phyloP scores from a whole-genome alignment of 1,140 invertebrate species.

The Cylas formicarius region DNA sequence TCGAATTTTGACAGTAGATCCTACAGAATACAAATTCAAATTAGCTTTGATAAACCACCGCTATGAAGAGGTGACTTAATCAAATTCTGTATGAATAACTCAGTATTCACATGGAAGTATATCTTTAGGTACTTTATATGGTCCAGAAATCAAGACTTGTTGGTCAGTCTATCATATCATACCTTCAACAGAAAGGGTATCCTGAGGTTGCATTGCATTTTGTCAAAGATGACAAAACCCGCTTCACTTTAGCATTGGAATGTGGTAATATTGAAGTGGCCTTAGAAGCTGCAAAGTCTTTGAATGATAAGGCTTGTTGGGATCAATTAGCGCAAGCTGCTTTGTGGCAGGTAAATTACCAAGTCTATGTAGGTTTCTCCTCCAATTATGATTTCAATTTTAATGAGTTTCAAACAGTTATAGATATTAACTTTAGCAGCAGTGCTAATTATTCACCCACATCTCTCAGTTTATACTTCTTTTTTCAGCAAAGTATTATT shows the following conservation, averaged over 20 bases:
- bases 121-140: slow-evolving; percentile 78
- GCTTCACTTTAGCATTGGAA: slow-evolving; percentile 92
- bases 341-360: slow-evolving; percentile 57
- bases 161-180: slow-evolving; percentile 98
- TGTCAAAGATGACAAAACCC: slow-evolving; percentile 97
- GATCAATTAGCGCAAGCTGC: slow-evolving; percentile 94
- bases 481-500: too few species aligned
- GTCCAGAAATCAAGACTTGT: slow-evolving; percentile 93
- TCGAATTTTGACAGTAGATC: slow-evolving; percentile 87
- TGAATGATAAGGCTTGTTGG: slow-evolving; percentile 95
- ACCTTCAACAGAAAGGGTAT: slow-evolving; percentile 98
- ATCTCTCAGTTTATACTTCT: too few species aligned
- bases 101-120: background rate
- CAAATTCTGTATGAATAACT: background rate
- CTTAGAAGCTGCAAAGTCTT: slow-evolving; percentile 83
- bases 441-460: too few species aligned
- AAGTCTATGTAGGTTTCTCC: too few species aligned
- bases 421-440: too few species aligned
- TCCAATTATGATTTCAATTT: too few species aligned
- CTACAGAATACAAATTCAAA: slow-evolving; percentile 98
- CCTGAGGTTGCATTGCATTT: slow-evolving; percentile 99
- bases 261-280: slow-evolving; percentile 98
- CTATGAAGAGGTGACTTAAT: slow-evolving; percentile 74
- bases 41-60: slow-evolving; percentile 92
- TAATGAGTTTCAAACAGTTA: too few species aligned